Evolutionary conservation across 2,888 invertebrate genomes (phyloP), one percentile per base, ranked within the genome.

Genomic region (Pediacus dermestoides): DNA sequence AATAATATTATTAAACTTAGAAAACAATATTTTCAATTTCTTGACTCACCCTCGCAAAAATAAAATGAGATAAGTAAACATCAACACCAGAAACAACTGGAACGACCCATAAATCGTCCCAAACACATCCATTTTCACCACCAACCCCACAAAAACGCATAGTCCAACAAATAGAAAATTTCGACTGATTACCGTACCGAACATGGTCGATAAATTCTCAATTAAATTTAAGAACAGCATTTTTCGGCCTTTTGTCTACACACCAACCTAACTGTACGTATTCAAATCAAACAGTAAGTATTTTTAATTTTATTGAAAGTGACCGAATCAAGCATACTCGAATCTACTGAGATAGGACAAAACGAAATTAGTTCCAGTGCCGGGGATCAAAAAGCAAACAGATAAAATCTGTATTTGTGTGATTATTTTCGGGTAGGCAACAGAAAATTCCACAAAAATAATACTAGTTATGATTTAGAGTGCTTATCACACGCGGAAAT

Each of bases 21-120:
- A 18, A 8, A 4, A 18, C 18, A 18, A 16, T 16, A 10, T 23
- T 6, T 21, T 2, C n/a, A 18, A 13, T 18, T 39, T 10, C 15
- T 26, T 22, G 31, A 53, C 60, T 47, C 46, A 67, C 67, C 63
- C 52, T 57, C 54, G 53, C 14, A 66, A 26, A 14, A 60, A 33
- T 22, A 66, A 48, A 25, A 67, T 48, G 9, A 65, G 34, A 45
- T 66, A 63, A n/a, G 63, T 60, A 27, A 63, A 57, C 34, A 58
- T 49, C 10, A 64, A 43, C 11, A 65, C 64, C 21, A 64, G 37
- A 14, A 55, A 41, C 23, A 67, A 38, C 30, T 64, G 63, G 10
- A 61, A 45, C n/a, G 62, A 56, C 14, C 61, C 66, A 38, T 63
- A 61, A 16, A 64, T 16, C 1, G 58, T 60, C 30, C 52, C 37